Base-by-base conservation (phyloP, 2,113 vertebrate genomes). In the Phoenicopterus ruber region DNA sequence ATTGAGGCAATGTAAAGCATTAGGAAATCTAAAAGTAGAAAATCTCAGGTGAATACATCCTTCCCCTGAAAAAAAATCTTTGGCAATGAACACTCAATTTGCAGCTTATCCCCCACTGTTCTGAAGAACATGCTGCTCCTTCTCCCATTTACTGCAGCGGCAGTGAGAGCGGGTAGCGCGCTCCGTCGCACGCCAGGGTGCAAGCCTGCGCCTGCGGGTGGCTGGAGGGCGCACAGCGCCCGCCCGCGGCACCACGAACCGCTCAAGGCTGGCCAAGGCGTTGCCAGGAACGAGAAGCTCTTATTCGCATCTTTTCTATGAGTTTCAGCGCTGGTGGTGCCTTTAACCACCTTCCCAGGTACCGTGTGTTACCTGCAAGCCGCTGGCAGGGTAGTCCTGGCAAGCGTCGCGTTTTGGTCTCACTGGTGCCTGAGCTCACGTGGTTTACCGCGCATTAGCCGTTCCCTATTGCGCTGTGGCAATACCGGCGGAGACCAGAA, bases 391-490 rank as follows among this genome's bases (percentile, higher is more conserved):
- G 21, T 24, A 49, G 50, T 34, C 50, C 65, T 54, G 40, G 55
- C 59, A 62, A 46, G 22, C 19, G 4, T 9, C 44, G 26, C 4
- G 0, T 46, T 72, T 90, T 25, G 19, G 29, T 38, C 31, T 69
- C 74, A 21, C 32, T 22, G 17, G 18, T 63, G 61, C 28, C 25
- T 79, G 31, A 88, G n/a, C 9, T 81, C 42, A 71, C 0, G 1
- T 22, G 52, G 67, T 34, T 31, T 38, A n/a, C 46, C 47, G 36
- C 0, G 0, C 3, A 2, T n/a, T 69, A 77, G 26, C 46, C 18
- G 18, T 9, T 82, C 28, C 40, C 36, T 18, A 11, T 24, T 61
- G n/a, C 26, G 25, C 71, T 38, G 31, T 31, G 36, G 10, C 61
- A 74, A 54, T 34, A 49, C 0, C 2, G 46, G 42, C 44, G 74